Percentiles rank a stretch among this genome's conserved stretches.
Evolutionary conservation across 2,113 vertebrate genomes (phyloP).

Genomic region (Euleptes europaea): DNA sequence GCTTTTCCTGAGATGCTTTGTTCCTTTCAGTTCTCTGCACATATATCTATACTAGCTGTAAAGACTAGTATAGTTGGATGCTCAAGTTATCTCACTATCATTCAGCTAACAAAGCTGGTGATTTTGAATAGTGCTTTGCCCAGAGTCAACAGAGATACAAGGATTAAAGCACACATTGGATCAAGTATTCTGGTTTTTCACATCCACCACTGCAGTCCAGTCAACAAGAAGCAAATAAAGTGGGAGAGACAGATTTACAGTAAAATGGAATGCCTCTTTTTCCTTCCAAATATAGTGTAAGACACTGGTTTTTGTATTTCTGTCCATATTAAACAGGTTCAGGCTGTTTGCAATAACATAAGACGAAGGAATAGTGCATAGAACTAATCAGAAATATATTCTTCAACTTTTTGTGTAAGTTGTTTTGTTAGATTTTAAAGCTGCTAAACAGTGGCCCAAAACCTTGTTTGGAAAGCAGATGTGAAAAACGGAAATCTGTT

Average conservation of each 20-base stretch:
- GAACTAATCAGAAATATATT: background rate
- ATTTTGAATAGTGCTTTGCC: background rate
- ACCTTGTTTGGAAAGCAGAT: constrained; percentile 33
- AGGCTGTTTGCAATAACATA: background rate
- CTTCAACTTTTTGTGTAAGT: background rate
- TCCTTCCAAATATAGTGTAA: background rate
- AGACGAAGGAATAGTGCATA: background rate
- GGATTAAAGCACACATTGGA: background rate
- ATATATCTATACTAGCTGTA: background rate
- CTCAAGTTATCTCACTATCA: too few species aligned
- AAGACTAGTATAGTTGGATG: background rate
- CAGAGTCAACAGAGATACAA: background rate
- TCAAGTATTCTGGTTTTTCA: background rate
- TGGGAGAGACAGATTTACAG: background rate
- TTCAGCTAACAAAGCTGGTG: background rate
- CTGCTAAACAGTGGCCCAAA: background rate
- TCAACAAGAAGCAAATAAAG: background rate
- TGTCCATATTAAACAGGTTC: constrained; percentile 7
- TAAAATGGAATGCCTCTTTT: background rate
- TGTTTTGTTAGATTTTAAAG: constrained; percentile 24
- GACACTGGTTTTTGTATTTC: background rate
- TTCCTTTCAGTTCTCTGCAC: constrained; percentile 5
- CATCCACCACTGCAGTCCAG: background rate
- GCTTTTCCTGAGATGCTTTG: background rate
- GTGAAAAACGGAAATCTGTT: constrained; percentile 40